phyloP scores from a whole-genome alignment of 2,888 invertebrate genomes.

The Hedychridium roseum region DNA sequence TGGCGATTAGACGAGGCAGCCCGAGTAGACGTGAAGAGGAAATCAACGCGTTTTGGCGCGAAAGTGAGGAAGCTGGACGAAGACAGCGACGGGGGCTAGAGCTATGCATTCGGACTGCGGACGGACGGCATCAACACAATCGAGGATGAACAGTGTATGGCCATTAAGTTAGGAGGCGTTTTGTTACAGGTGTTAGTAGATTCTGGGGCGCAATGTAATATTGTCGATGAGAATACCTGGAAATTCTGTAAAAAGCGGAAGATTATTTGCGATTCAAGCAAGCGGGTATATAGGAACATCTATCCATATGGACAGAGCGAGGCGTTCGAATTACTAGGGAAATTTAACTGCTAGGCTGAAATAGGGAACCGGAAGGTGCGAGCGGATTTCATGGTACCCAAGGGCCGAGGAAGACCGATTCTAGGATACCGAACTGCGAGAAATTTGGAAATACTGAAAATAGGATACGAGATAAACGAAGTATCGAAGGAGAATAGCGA shows the following conservation, averaged over 20 bases:
- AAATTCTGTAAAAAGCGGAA: slow-evolving; percentile 17
- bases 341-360: neutral
- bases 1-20: slow-evolving; percentile 14
- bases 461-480: slow-evolving; percentile 18
- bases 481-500: neutral
- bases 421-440: slow-evolving; percentile 30
- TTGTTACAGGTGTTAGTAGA: slow-evolving; percentile 28
- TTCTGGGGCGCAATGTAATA: slow-evolving; percentile 32
- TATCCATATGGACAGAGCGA: slow-evolving; percentile 29
- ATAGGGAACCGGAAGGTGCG: slow-evolving; percentile 5
- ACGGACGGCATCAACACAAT: neutral
- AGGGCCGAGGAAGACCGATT: neutral
- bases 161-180: slow-evolving; percentile 25
- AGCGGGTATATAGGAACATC: slow-evolving; percentile 25
- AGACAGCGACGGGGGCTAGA: neutral
- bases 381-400: neutral
- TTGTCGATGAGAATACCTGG: slow-evolving; percentile 31
- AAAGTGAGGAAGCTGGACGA: neutral
- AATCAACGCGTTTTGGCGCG: no score
- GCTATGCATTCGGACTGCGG: neutral
- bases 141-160: neutral
- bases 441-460: slow-evolving; percentile 22
- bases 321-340: neutral
- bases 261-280: slow-evolving; percentile 15
- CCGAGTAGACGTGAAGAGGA: no score